Evolutionary conservation across 2,113 vertebrate species (phyloP), one percentile per base, ranked within the genome.

Genomic region (Entomyzon cyanotis): DNA sequence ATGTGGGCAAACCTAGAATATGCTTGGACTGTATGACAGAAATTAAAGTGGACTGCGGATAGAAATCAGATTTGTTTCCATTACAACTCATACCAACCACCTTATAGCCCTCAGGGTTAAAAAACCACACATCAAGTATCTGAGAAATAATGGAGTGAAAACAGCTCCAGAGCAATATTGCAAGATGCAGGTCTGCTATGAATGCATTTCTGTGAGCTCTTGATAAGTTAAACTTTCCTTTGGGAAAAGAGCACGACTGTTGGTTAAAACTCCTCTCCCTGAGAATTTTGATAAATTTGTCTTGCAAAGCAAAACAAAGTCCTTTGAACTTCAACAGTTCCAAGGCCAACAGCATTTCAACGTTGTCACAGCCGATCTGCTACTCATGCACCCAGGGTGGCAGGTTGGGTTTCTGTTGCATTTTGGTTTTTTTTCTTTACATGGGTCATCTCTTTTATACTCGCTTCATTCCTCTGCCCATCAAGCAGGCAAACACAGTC

Each of bases 401-500:
- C 89, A 93, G 89, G 93, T 68, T 92, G 88, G 92, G 73, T 28
- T 87, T 85, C 69, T 84, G 92, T 58, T 93, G 85, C 8, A 1
- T 82, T 91, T 91, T 82, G 47, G 7, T 1, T 33, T 7, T 39
- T 74, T 74, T 35, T 17, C 68, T 91, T 93, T 64, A 70, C 35
- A 7, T 55, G 67, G 71, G 93, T 76, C 42, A 60, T 75, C 73
- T 76, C 49, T 81, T 89, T 98, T 98, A 99, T 84, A 97, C 98
- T 92, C 97, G 96, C 96, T 99, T 99, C 99, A 99, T 99, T 81
- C 99, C 99, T 93, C 99, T 97, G 78, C 99, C 99, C 99, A 99
- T 99, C 98, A 99, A 98, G 96, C 99, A 99, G 35, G 99, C 99
- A 88, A 99, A 99, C 94, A 99, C 98, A 0, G 99, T 99, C 99